These are phyloP conservation scores for Hyles euphorbiae DNA, from an alignment of 1,140 invertebrate genomes.

Conservation along the genomic window DNA sequence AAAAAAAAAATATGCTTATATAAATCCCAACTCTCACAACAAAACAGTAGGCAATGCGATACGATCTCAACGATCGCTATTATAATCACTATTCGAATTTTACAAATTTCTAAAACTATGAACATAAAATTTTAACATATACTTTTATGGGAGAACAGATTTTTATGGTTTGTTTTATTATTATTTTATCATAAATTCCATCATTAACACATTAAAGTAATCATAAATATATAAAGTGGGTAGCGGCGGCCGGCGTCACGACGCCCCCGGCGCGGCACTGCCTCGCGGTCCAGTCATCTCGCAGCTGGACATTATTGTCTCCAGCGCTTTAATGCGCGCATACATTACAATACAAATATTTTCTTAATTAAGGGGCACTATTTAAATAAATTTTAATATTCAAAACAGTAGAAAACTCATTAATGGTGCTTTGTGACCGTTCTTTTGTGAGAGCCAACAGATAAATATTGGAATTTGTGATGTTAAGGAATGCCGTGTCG, in stretches of 20 bases:
- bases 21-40: too few species aligned
- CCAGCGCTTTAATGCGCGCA: not conserved
- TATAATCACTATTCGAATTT: not conserved
- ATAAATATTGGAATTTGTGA: constrained; percentile 8
- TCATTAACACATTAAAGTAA: too few species aligned
- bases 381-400: constrained; percentile 11
- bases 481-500: not conserved
- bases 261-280: not conserved
- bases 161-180: too few species aligned
- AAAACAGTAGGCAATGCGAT: too few species aligned
- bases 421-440: constrained; percentile 1
- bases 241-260: not conserved
- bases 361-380: constrained; percentile 7
- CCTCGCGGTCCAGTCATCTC: not conserved
- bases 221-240: too few species aligned
- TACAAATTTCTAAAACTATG: constrained; percentile 1
- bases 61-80: not conserved
- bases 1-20: too few species aligned
- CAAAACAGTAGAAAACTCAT: constrained; percentile 3
- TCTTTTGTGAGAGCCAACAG: not conserved
- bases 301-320: constrained; percentile 5
- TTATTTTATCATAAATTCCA: too few species aligned
- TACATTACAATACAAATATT: constrained; percentile 5
- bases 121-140: too few species aligned
- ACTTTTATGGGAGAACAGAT: too few species aligned